Conservation (phyloP, 1,140 invertebrate genomes). For the Plectus sambesii region DNA sequence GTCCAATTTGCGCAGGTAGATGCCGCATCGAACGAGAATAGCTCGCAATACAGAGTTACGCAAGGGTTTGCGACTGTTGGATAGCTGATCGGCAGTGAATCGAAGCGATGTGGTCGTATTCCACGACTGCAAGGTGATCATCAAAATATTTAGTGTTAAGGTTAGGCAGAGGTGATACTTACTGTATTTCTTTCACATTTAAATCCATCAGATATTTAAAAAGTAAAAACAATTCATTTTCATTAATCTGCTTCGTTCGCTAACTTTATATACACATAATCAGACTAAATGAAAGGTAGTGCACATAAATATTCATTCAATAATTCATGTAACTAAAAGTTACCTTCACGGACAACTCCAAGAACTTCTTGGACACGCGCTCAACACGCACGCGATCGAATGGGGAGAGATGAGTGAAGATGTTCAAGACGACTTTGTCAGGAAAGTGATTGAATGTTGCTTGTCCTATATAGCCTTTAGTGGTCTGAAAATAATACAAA, state of each 20-base stretch:
- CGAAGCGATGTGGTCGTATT: constrained; percentile 19
- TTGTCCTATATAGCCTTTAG: too few relatives aligned
- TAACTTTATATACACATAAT: too few relatives aligned
- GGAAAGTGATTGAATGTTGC: too few relatives aligned
- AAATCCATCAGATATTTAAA: too few relatives aligned
- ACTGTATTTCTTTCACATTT: too few relatives aligned
- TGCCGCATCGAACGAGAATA: constrained; percentile 33
- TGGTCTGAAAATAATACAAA: too few relatives aligned
- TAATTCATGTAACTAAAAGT: neutral
- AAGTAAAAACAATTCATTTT: too few relatives aligned
- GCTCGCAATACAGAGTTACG: constrained; percentile 30
- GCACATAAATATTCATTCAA: too few relatives aligned
- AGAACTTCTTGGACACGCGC: constrained; percentile 37
- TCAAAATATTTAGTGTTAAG: too few relatives aligned
- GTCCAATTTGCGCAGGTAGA: constrained; percentile 30
- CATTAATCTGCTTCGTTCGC: too few relatives aligned
- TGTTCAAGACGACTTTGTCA: too few relatives aligned
- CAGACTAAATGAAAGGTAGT: constrained; percentile 20
- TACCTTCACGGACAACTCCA: constrained; percentile 38
- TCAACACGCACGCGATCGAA: constrained; percentile 40
- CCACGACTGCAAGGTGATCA: constrained; percentile 29
- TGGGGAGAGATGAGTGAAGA: constrained; percentile 28
- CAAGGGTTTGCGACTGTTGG: constrained; percentile 31
- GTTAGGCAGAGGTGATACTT: too few relatives aligned
- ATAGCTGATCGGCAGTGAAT: constrained; percentile 19